Evolutionary conservation across 2,888 invertebrate genomes (phyloP).

Genomic region (Lottia scabra): DNA sequence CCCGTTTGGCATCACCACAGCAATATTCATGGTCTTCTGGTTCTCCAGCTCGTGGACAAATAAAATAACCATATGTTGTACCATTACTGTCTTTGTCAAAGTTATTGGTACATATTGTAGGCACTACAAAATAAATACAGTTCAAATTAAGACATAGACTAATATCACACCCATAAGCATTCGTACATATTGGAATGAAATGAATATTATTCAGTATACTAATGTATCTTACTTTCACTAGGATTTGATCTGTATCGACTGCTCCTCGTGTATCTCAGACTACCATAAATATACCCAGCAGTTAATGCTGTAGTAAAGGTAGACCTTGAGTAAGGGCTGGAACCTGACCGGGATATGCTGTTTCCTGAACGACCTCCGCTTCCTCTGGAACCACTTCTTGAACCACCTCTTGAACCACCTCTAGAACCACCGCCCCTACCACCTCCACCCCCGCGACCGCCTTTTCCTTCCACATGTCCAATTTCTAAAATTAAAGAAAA

Average conservation of each 20-base stretch:
- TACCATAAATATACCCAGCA: conserved; percentile 7
- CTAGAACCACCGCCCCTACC: neutral
- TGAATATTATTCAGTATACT: too few relatives aligned
- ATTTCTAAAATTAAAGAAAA: too few relatives aligned
- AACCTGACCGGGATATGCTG: neutral
- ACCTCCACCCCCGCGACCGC: neutral
- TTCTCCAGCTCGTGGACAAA: conserved; percentile 29
- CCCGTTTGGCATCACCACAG: conserved; percentile 23
- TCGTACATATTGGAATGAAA: too few relatives aligned
- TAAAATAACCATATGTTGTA: conserved; percentile 30
- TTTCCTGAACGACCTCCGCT: neutral
- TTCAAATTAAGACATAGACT: too few relatives aligned
- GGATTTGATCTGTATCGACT: conserved; percentile 6
- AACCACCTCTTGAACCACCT: neutral
- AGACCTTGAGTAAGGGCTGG: neutral
- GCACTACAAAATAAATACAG: conserved; percentile 16
- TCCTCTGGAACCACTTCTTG: neutral
- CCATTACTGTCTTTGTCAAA: conserved; percentile 24
- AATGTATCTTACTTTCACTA: neutral
- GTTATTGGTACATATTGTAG: conserved; percentile 32
- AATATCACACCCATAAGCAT: too few relatives aligned
- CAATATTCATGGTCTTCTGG: conserved; percentile 25
- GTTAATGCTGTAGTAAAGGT: conserved; percentile 6
- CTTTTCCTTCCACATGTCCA: neutral
- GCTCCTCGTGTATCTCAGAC: neutral